Evolutionary conservation across 2,888 invertebrate species (phyloP), one percentile per base, ranked within the genome.

Genomic region (Troides aeacus): DNA sequence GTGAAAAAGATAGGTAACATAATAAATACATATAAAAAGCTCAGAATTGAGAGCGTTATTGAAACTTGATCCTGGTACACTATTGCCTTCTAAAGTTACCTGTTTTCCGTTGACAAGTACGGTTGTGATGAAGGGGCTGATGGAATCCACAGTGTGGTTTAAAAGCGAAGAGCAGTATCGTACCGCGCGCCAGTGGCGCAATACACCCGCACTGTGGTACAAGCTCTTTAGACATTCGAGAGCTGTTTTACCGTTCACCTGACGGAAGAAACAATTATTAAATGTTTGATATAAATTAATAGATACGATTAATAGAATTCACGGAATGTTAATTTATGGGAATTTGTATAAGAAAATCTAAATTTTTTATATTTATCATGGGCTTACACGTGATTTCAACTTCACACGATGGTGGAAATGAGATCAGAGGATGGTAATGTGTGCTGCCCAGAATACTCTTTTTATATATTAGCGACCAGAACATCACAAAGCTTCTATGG

Each of bases 21-120:
- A 0, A 39, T 39, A 39, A 39, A 39, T 39, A 39, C 7, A 39
- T 10, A 39, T 39, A 7, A 39, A 39, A 4, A 53, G n/a, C 10
- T 15, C 17, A 53, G 53, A 53, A 6, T 8, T 18, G 6, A n/a
- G 53, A 53, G 6, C 53, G 0, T 6, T 2, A 53, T 17, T 24
- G 15, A 59, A 59, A 61, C 15, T 61, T 30, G 30, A 30, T 30
- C 30, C 4, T 30, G 3, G 3, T 30, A 30, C 30, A 30, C 30
- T 30, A 30, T 5, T 30, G 30, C 30, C 5, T 5, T 30, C 30
- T 30, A 30, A 50, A 12, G 24, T 63, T 79, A 97, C 97, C 94
- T 99, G 99, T 89, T 99, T 99, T 73, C 99, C 99, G 88, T 98
- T 97, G 59, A 99, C 99, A 63, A 99, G 94, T 75, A 99, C 97